Conservation (phyloP, 2,888 invertebrate genomes). For the Heliconius sara region DNA sequence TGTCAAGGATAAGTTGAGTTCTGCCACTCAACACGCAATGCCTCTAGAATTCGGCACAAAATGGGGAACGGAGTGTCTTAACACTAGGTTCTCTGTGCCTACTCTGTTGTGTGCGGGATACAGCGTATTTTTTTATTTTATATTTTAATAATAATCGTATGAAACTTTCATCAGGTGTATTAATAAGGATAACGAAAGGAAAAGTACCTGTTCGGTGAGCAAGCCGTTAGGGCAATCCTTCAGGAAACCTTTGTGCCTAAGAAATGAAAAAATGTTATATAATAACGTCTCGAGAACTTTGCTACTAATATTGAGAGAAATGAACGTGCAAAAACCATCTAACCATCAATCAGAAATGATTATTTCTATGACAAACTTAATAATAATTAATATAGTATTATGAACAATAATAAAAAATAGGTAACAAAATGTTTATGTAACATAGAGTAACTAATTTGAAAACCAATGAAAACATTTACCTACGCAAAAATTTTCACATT, state of each 20-base stretch:
- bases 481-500: background rate
- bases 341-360: background rate
- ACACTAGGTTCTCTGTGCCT: too few species aligned
- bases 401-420: background rate
- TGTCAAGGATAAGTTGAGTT: too few species aligned
- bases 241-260: conserved; percentile 97
- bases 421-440: background rate
- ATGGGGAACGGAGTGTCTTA: too few species aligned
- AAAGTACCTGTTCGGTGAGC: conserved; percentile 93
- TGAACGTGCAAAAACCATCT: background rate
- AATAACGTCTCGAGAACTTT: background rate
- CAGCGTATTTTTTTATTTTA: background rate
- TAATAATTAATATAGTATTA: background rate
- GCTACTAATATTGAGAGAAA: background rate
- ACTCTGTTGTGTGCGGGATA: too few species aligned
- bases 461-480: background rate
- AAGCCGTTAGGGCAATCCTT: conserved; percentile 98
- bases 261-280: conserved; percentile 7
- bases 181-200: conserved; percentile 21
- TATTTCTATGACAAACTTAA: background rate
- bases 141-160: background rate
- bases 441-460: background rate
- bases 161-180: background rate
- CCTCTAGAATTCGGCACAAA: too few species aligned
- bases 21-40: too few species aligned